phyloP scores from a whole-genome alignment of 2,888 invertebrate species.

The Cheilosia scutellata region DNA sequence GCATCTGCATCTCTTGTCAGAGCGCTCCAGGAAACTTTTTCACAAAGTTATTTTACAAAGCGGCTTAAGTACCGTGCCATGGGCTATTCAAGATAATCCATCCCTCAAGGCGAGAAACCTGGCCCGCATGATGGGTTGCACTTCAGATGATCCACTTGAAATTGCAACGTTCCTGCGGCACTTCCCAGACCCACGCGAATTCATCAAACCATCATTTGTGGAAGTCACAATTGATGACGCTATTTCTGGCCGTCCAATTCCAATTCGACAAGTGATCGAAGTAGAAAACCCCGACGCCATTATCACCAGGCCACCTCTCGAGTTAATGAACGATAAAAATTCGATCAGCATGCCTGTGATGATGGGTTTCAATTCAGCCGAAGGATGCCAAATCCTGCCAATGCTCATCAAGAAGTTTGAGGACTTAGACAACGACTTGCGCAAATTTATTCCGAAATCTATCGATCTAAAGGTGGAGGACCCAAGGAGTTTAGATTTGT shows the following conservation, averaged over 20 bases:
- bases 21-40: conserved; percentile 76
- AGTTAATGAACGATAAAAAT: conserved; percentile 82
- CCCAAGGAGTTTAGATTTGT: conserved; percentile 47
- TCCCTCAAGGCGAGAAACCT: neutral
- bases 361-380: conserved; percentile 84
- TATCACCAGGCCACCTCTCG: conserved; percentile 80
- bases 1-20: conserved; percentile 76
- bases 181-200: neutral
- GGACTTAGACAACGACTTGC: conserved; percentile 36
- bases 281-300: conserved; percentile 58
- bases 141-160: conserved; percentile 28
- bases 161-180: conserved; percentile 24
- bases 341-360: conserved; percentile 84
- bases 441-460: conserved; percentile 72
- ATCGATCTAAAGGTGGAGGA: conserved; percentile 52
- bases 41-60: conserved; percentile 77
- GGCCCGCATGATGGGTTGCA: conserved; percentile 30
- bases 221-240: neutral
- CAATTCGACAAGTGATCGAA: conserved; percentile 75
- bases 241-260: neutral
- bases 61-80: conserved; percentile 4
- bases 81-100: conserved; percentile 3
- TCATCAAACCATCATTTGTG: neutral
- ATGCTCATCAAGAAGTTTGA: conserved; percentile 50
- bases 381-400: conserved; percentile 82